Conservation (phyloP, 2,888 invertebrate genomes). For the Dicranocentrus wangi region DNA sequence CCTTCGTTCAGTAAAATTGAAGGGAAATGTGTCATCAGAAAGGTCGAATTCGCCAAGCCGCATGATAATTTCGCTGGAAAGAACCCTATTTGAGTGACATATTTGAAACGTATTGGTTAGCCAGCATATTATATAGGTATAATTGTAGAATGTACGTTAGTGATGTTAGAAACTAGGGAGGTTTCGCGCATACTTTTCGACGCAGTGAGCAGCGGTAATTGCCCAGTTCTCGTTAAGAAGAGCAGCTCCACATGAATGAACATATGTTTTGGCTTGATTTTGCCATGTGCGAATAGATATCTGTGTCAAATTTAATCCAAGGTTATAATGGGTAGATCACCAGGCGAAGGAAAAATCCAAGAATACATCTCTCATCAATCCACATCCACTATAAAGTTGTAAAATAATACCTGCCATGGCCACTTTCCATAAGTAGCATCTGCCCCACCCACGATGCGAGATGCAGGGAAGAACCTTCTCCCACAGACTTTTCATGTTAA, state of each 20-base stretch:
- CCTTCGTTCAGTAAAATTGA: constrained; percentile 88
- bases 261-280: constrained; percentile 86
- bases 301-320: constrained; percentile 73
- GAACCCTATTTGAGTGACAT: too few relatives aligned
- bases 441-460: constrained; percentile 65
- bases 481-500: constrained; percentile 63
- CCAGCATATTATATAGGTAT: too few relatives aligned
- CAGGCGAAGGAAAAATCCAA: background rate
- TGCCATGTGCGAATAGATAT: constrained; percentile 93
- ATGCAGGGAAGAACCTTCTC: constrained; percentile 66
- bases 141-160: too few relatives aligned
- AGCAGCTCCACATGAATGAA: constrained; percentile 92
- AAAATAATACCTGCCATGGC: constrained; percentile 66
- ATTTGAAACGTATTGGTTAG: too few relatives aligned
- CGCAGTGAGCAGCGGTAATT: constrained; percentile 95
- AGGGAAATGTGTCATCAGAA: constrained; percentile 88
- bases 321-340: background rate
- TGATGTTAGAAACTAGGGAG: too few relatives aligned
- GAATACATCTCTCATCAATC: background rate
- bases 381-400: too few relatives aligned
- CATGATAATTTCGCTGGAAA: constrained; percentile 88
- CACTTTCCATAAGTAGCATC: constrained; percentile 66
- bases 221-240: constrained; percentile 95
- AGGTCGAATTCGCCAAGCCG: constrained; percentile 92
- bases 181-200: constrained; percentile 91